These are phyloP conservation scores for Rhopalosiphum padi DNA, from an alignment of 1,140 invertebrate genomes.

Conservation along the genomic window DNA sequence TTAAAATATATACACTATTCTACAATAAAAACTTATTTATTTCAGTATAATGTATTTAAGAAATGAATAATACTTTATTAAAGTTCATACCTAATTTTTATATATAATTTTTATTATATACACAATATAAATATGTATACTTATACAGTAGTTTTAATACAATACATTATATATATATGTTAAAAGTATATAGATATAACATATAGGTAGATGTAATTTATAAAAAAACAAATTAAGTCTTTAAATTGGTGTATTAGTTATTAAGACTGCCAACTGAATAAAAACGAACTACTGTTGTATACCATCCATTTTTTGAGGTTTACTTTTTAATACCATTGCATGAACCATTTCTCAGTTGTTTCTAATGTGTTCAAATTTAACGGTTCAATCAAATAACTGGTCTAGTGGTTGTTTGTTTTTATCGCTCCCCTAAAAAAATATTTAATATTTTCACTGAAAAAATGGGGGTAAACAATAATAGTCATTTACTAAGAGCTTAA, in stretches of 20 bases:
- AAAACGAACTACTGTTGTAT: neutral
- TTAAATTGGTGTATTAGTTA: neutral
- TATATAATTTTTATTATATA: neutral
- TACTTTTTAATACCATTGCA: neutral
- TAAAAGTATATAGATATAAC: neutral
- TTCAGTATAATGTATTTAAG: neutral
- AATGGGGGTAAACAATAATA: neutral
- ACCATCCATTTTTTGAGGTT: neutral
- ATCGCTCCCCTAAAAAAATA: neutral
- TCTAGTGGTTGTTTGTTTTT: neutral
- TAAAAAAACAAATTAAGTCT: neutral
- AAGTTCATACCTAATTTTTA: neutral
- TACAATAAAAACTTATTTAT: neutral
- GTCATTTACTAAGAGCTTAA: no score
- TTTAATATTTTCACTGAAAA: neutral
- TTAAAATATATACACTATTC: neutral
- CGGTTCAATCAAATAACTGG: neutral
- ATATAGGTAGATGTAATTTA: neutral
- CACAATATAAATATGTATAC: neutral
- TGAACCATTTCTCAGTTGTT: neutral
- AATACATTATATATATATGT: neutral
- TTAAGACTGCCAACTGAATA: neutral
- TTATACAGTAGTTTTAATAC: neutral
- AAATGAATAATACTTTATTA: neutral
- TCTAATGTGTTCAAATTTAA: neutral